Conservation (phyloP, 37 sponge, comb jelly and placozoan genomes). For the Haliclona indistincta region DNA sequence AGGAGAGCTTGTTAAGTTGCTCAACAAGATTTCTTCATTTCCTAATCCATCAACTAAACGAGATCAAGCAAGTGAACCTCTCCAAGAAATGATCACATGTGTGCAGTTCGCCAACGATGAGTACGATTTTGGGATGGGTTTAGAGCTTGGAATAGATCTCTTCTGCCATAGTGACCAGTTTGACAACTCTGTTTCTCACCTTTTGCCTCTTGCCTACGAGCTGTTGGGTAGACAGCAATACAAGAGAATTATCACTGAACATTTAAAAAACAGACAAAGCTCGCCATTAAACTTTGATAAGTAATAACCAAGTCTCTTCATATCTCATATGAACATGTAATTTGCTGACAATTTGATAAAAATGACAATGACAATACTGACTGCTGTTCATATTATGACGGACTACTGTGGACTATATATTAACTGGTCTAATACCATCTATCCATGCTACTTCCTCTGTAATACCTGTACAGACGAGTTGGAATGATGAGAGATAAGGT, state of each 20-base stretch:
- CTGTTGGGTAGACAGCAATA: slow-evolving; percentile 67
- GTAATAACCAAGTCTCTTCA: neutral
- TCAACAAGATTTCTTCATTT: slow-evolving; percentile 54
- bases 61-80: slow-evolving; percentile 51
- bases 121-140: slow-evolving; percentile 96
- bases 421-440: neutral
- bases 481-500: neutral
- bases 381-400: too few relatives aligned
- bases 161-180: slow-evolving; percentile 70
- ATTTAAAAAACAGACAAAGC: slow-evolving; percentile 37
- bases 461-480: slow-evolving; percentile 1
- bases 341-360: too few relatives aligned
- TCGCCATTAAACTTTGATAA: slow-evolving; percentile 16
- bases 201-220: slow-evolving; percentile 79
- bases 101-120: slow-evolving; percentile 97
- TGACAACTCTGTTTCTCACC: slow-evolving; percentile 24
- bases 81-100: slow-evolving; percentile 79
- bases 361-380: neutral
- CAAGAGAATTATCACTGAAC: slow-evolving; percentile 56
- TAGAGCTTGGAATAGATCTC: slow-evolving; percentile 89
- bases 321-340: neutral
- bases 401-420: neutral
- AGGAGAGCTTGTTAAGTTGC: slow-evolving; percentile 67
- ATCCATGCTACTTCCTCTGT: slow-evolving; percentile 14
- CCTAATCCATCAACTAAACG: slow-evolving; percentile 15